These are phyloP conservation scores for Chascanopsetta lugubris DNA, from an alignment of 2,113 vertebrate genomes.

Conservation along the genomic window DNA sequence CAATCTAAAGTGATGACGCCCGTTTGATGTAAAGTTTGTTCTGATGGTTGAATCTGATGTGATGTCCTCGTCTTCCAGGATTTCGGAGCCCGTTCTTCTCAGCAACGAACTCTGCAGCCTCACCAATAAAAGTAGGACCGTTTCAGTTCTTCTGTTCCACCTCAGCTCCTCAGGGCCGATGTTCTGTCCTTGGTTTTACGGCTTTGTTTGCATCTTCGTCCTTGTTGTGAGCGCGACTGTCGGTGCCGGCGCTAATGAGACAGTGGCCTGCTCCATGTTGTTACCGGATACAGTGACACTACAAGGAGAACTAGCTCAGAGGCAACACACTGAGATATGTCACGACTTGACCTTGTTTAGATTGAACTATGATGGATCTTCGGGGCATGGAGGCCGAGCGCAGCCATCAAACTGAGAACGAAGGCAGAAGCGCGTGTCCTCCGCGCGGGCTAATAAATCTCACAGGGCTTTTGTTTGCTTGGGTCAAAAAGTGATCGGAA, in stretches of 20 bases:
- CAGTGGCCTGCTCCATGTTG: conserved; percentile 31
- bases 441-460: conserved; percentile 50
- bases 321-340: conserved; percentile 41
- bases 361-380: conserved; percentile 39
- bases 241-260: conserved; percentile 45
- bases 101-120: conserved; percentile 13
- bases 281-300: conserved; percentile 38
- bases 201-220: conserved; percentile 17
- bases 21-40: not conserved
- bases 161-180: conserved; percentile 12
- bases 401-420: conserved; percentile 33
- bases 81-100: conserved; percentile 34
- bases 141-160: conserved; percentile 5
- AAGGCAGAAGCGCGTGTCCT: conserved; percentile 39
- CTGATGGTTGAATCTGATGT: conserved; percentile 24
- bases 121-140: conserved; percentile 46
- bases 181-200: conserved; percentile 2
- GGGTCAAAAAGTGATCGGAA: conserved; percentile 40
- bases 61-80: conserved; percentile 58
- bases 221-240: conserved; percentile 19
- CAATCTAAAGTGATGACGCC: not conserved
- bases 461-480: conserved; percentile 40
- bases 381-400: conserved; percentile 35
- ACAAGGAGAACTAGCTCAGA: conserved; percentile 49
- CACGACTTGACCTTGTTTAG: conserved; percentile 69